These are phyloP conservation scores for Nemotelus nigrinus DNA, from an alignment of 2,888 invertebrate species.

Conservation along the genomic window DNA sequence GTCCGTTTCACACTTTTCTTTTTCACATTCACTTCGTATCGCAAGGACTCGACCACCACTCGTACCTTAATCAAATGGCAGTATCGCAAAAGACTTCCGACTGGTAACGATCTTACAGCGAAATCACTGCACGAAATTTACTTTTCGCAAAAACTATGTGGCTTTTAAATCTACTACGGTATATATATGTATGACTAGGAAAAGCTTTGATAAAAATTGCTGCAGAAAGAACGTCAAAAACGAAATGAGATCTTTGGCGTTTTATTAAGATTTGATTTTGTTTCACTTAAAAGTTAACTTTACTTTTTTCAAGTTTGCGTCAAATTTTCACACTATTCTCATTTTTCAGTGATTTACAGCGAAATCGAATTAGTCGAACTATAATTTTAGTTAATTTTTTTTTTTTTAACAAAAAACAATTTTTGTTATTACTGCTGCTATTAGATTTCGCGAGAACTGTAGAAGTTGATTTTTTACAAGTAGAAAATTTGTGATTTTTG, in stretches of 20 bases:
- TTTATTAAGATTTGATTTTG: constrained; percentile 20
- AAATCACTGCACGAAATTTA: neutral
- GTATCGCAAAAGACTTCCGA: constrained; percentile 8
- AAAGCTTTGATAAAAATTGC: constrained; percentile 35
- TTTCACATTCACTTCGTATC: constrained; percentile 17
- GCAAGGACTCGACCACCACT: neutral
- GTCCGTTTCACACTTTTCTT: constrained; percentile 8
- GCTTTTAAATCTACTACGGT: constrained; percentile 4
- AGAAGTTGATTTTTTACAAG: constrained; percentile 27
- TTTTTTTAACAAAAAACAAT: constrained; percentile 3
- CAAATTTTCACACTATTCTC: neutral
- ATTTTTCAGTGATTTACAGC: constrained; percentile 34
- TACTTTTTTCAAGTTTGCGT: neutral
- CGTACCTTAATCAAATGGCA: constrained; percentile 1
- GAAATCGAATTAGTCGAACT: no score
- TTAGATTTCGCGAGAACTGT: constrained; percentile 23
- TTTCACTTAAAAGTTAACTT: constrained; percentile 24
- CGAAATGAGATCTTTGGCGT: constrained; percentile 39
- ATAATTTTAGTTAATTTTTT: constrained; percentile 1
- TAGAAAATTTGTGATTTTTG: constrained; percentile 35
- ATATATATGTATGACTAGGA: neutral
- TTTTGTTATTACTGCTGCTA: neutral
- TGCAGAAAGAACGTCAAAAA: constrained; percentile 5
- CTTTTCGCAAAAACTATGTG: neutral
- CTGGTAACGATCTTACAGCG: neutral